Evolutionary conservation across 2,888 invertebrate species (phyloP).

Genomic region (Cecidostiba fungosa): DNA sequence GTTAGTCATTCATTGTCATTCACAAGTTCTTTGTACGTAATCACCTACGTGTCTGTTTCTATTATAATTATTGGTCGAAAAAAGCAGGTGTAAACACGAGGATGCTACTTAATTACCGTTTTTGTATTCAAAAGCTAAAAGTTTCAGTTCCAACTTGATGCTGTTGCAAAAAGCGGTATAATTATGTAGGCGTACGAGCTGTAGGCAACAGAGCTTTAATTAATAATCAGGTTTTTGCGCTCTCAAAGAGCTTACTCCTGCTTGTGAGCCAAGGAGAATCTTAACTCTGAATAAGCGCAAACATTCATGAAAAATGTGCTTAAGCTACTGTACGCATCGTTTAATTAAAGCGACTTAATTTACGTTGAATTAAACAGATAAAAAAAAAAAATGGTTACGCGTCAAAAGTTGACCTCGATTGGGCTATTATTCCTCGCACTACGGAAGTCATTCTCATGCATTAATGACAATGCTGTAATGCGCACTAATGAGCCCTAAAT

Average conservation of each 20-base stretch:
- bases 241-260: background rate
- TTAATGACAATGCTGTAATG: background rate
- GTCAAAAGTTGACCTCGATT: no score
- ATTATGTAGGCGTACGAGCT: background rate
- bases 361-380: background rate
- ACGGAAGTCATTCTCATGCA: background rate
- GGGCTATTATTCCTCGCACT: background rate
- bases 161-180: background rate
- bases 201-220: background rate
- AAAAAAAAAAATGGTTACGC: no score
- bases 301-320: background rate
- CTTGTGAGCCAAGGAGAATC: background rate
- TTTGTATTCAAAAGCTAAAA: background rate
- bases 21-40: no score
- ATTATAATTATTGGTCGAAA: no score
- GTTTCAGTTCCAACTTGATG: background rate
- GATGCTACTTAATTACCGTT: background rate
- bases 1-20: no score
- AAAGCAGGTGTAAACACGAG: background rate
- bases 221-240: background rate
- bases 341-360: background rate
- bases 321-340: background rate
- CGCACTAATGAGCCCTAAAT: conserved; percentile 20
- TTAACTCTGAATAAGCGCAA: background rate
- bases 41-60: no score